Base-by-base conservation (phyloP, 2,797 vertebrate species). In the Otolemur crassicaudatus region DNA sequence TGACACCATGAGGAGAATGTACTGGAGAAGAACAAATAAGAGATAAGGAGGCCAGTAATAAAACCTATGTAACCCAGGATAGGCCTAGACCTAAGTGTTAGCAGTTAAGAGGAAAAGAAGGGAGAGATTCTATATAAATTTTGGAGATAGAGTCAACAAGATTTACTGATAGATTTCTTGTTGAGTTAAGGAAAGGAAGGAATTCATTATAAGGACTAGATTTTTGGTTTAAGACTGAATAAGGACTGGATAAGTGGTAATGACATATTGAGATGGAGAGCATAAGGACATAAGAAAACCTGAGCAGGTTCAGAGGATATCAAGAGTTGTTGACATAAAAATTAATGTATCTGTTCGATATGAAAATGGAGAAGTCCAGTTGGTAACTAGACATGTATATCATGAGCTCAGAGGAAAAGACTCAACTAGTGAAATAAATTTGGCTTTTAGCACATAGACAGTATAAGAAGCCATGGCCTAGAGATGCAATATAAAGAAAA, bases 381-480 rank as follows among this genome's bases (percentile, higher is more conserved):
- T 92, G 65, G 23, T 77, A 58, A 69, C 77, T 19, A 86, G 40
- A 89, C 87, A 73, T 94, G 20, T 29, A 73, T 67, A 34, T 73
- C 23, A 82, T 72, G 46, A 86, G 7, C 31, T 94, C 69, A 96
- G 46, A 90, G 79, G 43, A 83, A 40, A 87, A 65, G 65, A 84
- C 34, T 87, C 84, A 3, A 96, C 67, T 76, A 85, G 20, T 72
- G 49, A 96, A 94, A 82, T 70, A 85, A 96, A 86, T 82, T 61
- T 90, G 34, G 40, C 31, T 87, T 20, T 95, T 92, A 92, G 23
- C 65, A 90, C 72, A 58, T 73, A 87, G 22, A 14, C 40, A 46
- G 37, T 63, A 91, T 84, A 80, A 85, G 34, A 96, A 87, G 37
- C 29, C 11, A 58, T 25, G 40, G 29, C 81, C 43, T 94, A 89